These are phyloP conservation scores for Dasypogon diadema DNA, from an alignment of 2,888 invertebrate genomes.

Conservation along the genomic window DNA sequence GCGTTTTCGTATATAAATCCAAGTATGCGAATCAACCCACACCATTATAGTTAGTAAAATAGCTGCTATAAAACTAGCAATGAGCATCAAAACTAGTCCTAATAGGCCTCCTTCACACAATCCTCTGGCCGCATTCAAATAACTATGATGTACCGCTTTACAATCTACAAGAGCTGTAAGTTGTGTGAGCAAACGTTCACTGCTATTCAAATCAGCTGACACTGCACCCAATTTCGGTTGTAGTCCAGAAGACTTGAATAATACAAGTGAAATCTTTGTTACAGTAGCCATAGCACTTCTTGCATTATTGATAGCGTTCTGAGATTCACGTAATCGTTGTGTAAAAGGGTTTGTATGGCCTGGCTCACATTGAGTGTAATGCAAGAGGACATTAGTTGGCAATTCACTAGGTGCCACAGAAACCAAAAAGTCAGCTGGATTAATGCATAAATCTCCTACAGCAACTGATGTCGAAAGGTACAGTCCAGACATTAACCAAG, in stretches of 20 bases:
- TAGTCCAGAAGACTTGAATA: slow-evolving; percentile 71
- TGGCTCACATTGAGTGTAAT: slow-evolving; percentile 87
- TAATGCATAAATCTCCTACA: slow-evolving; percentile 86
- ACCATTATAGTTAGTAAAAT: slow-evolving; percentile 92
- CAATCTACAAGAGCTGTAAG: slow-evolving; percentile 84
- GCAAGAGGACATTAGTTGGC: slow-evolving; percentile 76
- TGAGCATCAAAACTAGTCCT: slow-evolving; percentile 86
- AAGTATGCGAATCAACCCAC: slow-evolving; percentile 95
- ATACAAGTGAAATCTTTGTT: slow-evolving; percentile 67
- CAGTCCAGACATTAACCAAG: slow-evolving; percentile 89
- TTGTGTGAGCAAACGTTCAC: slow-evolving; percentile 78
- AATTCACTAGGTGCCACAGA: slow-evolving; percentile 73
- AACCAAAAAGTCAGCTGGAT: slow-evolving; percentile 85
- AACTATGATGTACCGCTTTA: slow-evolving; percentile 84
- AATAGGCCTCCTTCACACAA: slow-evolving; percentile 86
- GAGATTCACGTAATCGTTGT: slow-evolving; percentile 83
- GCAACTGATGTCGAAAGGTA: slow-evolving; percentile 89
- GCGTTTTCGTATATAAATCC: slow-evolving; percentile 96
- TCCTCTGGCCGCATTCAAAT: slow-evolving; percentile 82
- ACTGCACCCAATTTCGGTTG: slow-evolving; percentile 82
- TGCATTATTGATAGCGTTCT: slow-evolving; percentile 74
- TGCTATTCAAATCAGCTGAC: slow-evolving; percentile 81
- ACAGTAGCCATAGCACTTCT: slow-evolving; percentile 69
- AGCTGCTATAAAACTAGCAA: slow-evolving; percentile 88
- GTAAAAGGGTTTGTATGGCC: slow-evolving; percentile 84